Conservation (phyloP, 2,113 vertebrate genomes). For the zebrafish (Danio rerio) region GRCz12tu NC_133180.1:68396501-68397000, state of each 20-base stretch:
- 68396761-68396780: no score
- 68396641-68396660: no score
- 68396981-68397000: background rate
- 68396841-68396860: background rate
- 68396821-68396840: background rate
- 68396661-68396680: no score
- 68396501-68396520: background rate
- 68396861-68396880: background rate
- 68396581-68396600: no score
- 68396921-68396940: background rate
- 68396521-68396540: background rate
- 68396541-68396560: background rate
- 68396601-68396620: no score
- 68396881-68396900: background rate
- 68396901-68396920: background rate
- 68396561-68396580: no score
- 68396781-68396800: no score
- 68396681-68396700: no score
- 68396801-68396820: background rate
- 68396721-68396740: no score
- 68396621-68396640: no score
- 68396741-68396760: no score
- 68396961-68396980: constrained; percentile 7
- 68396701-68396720: no score
- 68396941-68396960: constrained; percentile 1